A percentile compares a stretch with the other conserved stretches of the same genome.
Conservation (phyloP, 2,888 invertebrate genomes). For the Zeuzera pyrina region DNA sequence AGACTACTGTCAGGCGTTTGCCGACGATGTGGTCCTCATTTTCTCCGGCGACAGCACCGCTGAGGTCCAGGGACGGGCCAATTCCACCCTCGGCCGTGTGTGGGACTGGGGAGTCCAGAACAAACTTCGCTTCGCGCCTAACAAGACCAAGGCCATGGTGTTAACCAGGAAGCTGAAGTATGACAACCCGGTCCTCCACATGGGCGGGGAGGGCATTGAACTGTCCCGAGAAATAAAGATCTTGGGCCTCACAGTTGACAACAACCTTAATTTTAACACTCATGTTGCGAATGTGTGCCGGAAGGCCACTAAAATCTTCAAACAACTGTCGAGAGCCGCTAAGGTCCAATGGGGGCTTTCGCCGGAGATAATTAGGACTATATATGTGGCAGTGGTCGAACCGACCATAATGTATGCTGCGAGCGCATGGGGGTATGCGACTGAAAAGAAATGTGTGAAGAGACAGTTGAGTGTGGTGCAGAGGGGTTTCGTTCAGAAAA, state of each 20-base stretch:
- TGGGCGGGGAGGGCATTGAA: too few species aligned
- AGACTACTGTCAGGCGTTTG: constrained; percentile 1
- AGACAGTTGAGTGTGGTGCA: too few species aligned
- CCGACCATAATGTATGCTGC: neutral
- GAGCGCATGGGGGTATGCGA: constrained; percentile 1
- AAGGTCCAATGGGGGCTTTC: constrained; percentile 3
- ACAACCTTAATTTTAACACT: constrained; percentile 4
- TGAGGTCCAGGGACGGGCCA: too few species aligned
- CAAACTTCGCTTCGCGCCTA: constrained; percentile 1
- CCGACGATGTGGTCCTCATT: too few species aligned
- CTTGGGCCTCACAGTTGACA: constrained; percentile 6
- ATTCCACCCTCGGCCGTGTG: too few species aligned
- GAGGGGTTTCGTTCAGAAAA: constrained; percentile 1
- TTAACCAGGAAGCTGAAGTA: constrained; percentile 6
- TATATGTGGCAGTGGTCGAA: neutral
- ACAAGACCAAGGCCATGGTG: constrained; percentile 6
- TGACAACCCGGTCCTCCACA: constrained; percentile 3
- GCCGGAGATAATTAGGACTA: neutral
- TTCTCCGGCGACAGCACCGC: too few species aligned
- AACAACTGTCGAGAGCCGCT: constrained; percentile 2
- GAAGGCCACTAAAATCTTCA: neutral
- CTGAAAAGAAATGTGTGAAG: too few species aligned
- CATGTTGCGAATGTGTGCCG: too few species aligned
- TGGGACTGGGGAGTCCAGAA: too few species aligned
- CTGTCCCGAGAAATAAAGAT: too few species aligned